Base-by-base conservation (phyloP, 2,888 invertebrate genomes). In the Cosmia pyralina region DNA sequence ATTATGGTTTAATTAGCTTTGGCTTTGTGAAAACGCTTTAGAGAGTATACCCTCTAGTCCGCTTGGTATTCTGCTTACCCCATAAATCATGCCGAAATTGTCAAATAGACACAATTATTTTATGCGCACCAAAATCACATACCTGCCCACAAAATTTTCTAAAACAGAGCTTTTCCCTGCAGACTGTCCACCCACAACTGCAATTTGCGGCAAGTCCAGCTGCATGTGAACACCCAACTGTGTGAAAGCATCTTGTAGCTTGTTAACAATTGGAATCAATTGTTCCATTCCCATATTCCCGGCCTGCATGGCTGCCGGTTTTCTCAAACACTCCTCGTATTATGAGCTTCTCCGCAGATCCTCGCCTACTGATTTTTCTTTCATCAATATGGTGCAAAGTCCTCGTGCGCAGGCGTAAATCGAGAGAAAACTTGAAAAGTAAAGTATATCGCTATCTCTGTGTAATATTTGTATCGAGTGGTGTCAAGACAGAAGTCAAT, bases 131-230 rank as follows among this genome's bases (percentile, higher is more conserved):
- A 55, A 52, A 17, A 62, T 53, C 73, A 97, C 97, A 97, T 97
- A 99, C 99, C 98, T 98, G 96, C 99, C 99, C 87, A 99, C 99
- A 94, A 99, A 99, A 97, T 99, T 99, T 97, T 99, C 99, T 93
- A 99, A 97, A 76, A 99, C 99, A 70, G 99, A 99, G 96, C 99
- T 99, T 97, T 99, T 99, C 90, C 99, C 99, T 90, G 99, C 99
- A 93, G 99, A 99, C 96, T 99, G 99, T 90, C 99, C 99, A 94
- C 99, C 99, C 91, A 99, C 99, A 81, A 99, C 99, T 85, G 99
- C 99, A 92, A 99, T 99, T 97, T 99, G 99, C 87, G 99, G 99
- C 93, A 99, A 97, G 97, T 99, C 99, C 93, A 99, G 97, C 94
- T 99, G 98, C 98, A 99, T 98, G 93, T 99, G 98, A 90, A 99